Evolutionary conservation across 2,113 vertebrate species (phyloP), one percentile per base, ranked within the genome.

Genomic region (Corythoichthys intestinalis): DNA sequence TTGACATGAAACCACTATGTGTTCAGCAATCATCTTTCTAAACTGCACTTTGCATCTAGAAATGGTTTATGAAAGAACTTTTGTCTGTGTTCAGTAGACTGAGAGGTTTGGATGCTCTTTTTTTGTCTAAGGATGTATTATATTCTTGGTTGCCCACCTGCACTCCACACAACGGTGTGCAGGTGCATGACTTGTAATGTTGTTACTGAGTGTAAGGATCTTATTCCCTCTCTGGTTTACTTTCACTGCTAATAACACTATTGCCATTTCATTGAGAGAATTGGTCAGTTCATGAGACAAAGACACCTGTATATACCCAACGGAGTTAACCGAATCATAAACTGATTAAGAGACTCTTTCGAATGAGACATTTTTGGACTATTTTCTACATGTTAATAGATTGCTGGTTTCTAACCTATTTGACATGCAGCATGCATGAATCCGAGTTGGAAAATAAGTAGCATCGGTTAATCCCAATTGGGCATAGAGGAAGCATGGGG

Each of bases 171-270:
- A 54, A 34, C 39, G 7, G 63, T 44, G 28, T 28, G 5, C 53
- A 56, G 53, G 20, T 56, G 53, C 53, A 34, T 34, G 53, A 56
- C 53, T 34, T 34, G 53, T 11, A 56, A 11, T 54, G 7, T 10
- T 56, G 3, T 28, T 34, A 46, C 4, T 74, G 73, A 84, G 67
- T 65, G 74, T n/a, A 47, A 10, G 72, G 82, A 84, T 91, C 81
- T 70, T 65, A 78, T 90, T 91, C 64, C 76, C 48, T 76, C 57
- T 60, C 61, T 38, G 69, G 83, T 75, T 85, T 81, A 83, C 83
- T 87, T 90, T 89, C 79, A 81, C 82, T 77, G 74, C 78, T 85
- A 86, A 87, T 81, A 81, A 82, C 79, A 83, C 66, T 72, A 69
- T 85, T 67, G 80, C 81, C 79, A 79, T 85, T 87, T 78, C 84